Evolutionary conservation across 2,888 invertebrate genomes (phyloP), one percentile per base, ranked within the genome.

Genomic region (Leptopilina syphax): DNA sequence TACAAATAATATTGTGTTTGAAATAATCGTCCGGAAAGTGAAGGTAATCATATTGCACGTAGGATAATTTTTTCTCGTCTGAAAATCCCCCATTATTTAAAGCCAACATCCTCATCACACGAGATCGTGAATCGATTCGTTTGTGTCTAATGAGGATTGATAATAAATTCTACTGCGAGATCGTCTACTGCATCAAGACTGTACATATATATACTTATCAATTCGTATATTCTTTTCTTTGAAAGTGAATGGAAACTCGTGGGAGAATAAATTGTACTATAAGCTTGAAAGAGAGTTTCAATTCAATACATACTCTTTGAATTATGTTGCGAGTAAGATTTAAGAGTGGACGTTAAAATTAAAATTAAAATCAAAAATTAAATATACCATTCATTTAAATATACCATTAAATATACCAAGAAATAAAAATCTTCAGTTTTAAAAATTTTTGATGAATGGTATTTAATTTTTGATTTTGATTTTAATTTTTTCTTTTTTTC

Each of bases 101-200:
- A 34, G 34, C 34, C 57, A 41, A 73, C 34, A 73, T 73, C 57
- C 73, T 73, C 73, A 73, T 73, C 73, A 34, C 73, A 54, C 54
- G 57, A 73, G 57, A 54, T 34, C 57, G 57, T 73, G 73, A 73
- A 57, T 73, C 73, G 73, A 57, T 54, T 73, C 57, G 57, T 73
- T 73, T 73, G 34, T 73, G 34, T n/a, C 73, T 73, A 73, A 73
- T 57, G 73, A 57, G 57, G 57, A 73, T 73, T 73, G 57, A 73
- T 73, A 57, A 73, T 73, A 73, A 73, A 73, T 73, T 54, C 57
- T 57, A n/a, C 34, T 27, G 27, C 13, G 57, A 18, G 18, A 73
- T 73, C 34, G 70, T 57, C 54, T 54, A 27, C 50, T 34, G 57
- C 57, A 27, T 34, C n/a, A 54, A 54, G 70, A 50, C 44, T 67